Base-by-base conservation (phyloP, 2,797 vertebrate genomes). In the Chelon auratus region DNA sequence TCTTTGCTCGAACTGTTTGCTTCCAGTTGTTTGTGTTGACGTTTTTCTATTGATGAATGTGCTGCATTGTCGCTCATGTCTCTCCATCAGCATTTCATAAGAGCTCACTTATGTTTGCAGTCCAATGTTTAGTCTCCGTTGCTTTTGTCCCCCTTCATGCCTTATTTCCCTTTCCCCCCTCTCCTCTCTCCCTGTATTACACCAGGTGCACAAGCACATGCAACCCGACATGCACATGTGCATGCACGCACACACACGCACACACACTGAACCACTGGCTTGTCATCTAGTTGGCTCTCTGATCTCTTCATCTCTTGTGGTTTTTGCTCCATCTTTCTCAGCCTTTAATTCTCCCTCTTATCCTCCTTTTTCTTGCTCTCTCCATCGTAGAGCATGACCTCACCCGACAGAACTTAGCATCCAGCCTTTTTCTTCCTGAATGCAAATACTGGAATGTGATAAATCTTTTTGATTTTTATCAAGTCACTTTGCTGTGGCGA, bases 391-490 rank as follows among this genome's bases (percentile, higher is more conserved):
- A 91, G 88, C 85, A 91, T 95, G 92, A 94, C 93, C 93, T 94
- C 90, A 93, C 91, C 89, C 61, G 17, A 82, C 89, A 90, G 74
- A 85, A 87, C 89, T 69, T 75, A 90, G 77, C 88, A 82, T 91
- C 82, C 72, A 90, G 66, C 75, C 75, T 61, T 86, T 87, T 87
- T 91, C 86, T 93, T 93, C 93, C 92, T 94, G 92, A 93, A 94
- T 95, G 93, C 94, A 95, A 95, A 95, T 94, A 75, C 79, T 80
- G 84, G 90, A 93, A 94, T 90, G 91, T 93, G 93, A 95, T 95
- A 94, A 94, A 95, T 94, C 93, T 85, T 88, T 91, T 87, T 73
- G 94, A 95, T 95, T 94, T 92, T 90, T 94, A 95, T 95, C 94
- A 89, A 77, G 87, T 90, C 90, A 86, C 92, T 94, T 94, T 95